Percentiles rank a stretch among this genome's conserved stretches.
These are phyloP conservation scores for Onchidella celtica DNA, from an alignment of 2,888 invertebrate species.

Conservation along the genomic window DNA sequence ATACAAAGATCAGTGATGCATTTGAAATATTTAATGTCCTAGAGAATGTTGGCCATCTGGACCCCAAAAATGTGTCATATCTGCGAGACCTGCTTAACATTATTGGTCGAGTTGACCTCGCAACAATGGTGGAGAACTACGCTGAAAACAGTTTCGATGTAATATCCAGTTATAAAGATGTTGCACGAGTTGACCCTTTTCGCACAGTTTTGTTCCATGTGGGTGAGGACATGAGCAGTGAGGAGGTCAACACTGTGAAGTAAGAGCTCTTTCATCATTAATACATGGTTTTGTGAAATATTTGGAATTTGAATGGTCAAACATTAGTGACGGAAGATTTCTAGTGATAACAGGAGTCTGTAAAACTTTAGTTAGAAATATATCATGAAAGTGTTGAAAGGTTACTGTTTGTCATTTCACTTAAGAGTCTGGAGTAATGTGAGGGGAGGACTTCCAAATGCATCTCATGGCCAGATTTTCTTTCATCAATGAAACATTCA, in stretches of 20 bases:
- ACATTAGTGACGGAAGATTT: too few species aligned
- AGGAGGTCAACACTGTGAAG: slow-evolving; percentile 40
- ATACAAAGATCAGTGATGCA: slow-evolving; percentile 19
- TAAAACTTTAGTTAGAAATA: too few species aligned
- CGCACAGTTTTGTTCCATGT: slow-evolving; percentile 41
- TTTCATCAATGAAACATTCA: too few species aligned
- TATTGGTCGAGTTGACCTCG: slow-evolving; percentile 46
- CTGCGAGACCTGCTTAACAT: slow-evolving; percentile 40
- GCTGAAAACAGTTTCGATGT: slow-evolving; percentile 18
- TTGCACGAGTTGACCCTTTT: slow-evolving; percentile 26
- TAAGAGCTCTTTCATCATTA: not conserved
- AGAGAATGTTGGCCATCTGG: slow-evolving; percentile 29
- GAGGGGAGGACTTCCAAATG: too few species aligned
- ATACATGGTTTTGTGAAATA: too few species aligned
- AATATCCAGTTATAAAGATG: not conserved
- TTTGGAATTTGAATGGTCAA: too few species aligned
- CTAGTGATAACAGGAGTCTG: too few species aligned
- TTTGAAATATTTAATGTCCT: slow-evolving; percentile 42
- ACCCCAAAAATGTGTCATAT: not conserved
- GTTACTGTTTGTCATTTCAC: too few species aligned
- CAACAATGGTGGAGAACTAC: slow-evolving; percentile 1
- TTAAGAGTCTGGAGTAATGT: too few species aligned
- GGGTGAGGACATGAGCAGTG: slow-evolving; percentile 41
- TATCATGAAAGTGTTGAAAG: too few species aligned
- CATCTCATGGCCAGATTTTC: too few species aligned